Evolutionary conservation across 2,888 invertebrate species (phyloP), one percentile per base, ranked within the genome.

Genomic region (Boloria selene): DNA sequence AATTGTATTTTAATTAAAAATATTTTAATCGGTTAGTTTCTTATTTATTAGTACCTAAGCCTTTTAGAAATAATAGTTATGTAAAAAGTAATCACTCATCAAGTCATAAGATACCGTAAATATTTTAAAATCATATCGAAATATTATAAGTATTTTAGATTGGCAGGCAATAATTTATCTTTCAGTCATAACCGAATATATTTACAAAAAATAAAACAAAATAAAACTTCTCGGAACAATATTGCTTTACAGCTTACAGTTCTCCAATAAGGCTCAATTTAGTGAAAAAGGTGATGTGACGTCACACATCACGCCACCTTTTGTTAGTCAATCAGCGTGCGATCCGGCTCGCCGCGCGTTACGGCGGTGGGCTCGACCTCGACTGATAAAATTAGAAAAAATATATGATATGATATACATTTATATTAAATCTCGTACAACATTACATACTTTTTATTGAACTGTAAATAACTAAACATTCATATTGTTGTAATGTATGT

Each of bases 251-350:
- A 55, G 65, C 59, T 66, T 68, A 64, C 58, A 63, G 63, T 61
- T 47, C 69, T 76, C 79, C 86, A 86, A 86, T 85, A 83, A 79
- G 79, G 81, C 76, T 79, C 77, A 81, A 79, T 80, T 79, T 82
- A 81, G 83, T 80, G 83, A 82, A 85, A 90, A 88, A 86, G 86
- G 89, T 79, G 87, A 87, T 77, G 85, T 91, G 91, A 90, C 91
- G 91, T 92, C 91, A 90, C 81, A 80, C 87, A 90, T 92, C 92
- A 92, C 92, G 92, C 91, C 92, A 92, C 92, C 90, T 91, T 91
- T 90, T 87, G 87, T 88, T 83, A 85, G 85, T 85, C 83, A 86
- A 84, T 83, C 79, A 75, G 76, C 76, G 78, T 78, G 85, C 89
- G 88, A 86, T 87, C 82, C 85, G 85, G 86, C 87, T 82, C 81